Evolutionary conservation across 2,113 vertebrate genomes (phyloP), one percentile per base, ranked within the genome.

Genomic region (Pterophyllum scalare): DNA sequence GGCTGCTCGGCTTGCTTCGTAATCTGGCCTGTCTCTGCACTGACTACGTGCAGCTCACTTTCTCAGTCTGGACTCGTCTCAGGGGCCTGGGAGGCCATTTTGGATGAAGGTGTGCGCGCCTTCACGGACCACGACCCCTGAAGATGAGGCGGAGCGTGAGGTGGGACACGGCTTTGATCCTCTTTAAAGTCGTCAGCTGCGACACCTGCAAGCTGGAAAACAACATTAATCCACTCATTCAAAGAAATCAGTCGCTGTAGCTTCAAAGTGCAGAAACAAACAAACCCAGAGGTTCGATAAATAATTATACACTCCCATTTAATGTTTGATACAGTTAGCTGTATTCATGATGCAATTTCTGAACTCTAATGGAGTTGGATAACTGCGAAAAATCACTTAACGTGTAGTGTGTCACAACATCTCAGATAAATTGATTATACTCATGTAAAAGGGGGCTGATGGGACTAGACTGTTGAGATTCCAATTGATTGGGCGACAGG

Each of bases 301-400:
- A 88, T 85, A 91, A 88, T 89, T 62, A 87, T 83, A 92, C 83
- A 93, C 88, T 93, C 82, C 87, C 84, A 83, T 94, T 91, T 94
- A 88, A 93, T 91, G 89, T 81, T 87, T 54, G 79, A 83, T 80
- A 93, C 89, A 87, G 88, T 87, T 80, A 83, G 81, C 84, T 89
- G 84, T 64, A 56, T 59, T 85, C 83, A 87, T 28, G 80, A 86
- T 79, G 85, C 85, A 82, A 85, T 59, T 64, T 82, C 85, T 87
- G 70, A 87, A 76, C 76, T 88, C 86, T 82, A 83, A 80, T 86
- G 86, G 60, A 85, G 75, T 58, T 24, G 77, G 76, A 90, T 86
- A 87, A 88, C 56, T 82, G 40, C 10, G 43, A 31, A 65, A 83
- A 67, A 90, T 89, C 86, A 79, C 87, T 82, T 58, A 35, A 83